These are phyloP conservation scores for Apamea crenata DNA, from an alignment of 2,888 invertebrate species.

Conservation along the genomic window DNA sequence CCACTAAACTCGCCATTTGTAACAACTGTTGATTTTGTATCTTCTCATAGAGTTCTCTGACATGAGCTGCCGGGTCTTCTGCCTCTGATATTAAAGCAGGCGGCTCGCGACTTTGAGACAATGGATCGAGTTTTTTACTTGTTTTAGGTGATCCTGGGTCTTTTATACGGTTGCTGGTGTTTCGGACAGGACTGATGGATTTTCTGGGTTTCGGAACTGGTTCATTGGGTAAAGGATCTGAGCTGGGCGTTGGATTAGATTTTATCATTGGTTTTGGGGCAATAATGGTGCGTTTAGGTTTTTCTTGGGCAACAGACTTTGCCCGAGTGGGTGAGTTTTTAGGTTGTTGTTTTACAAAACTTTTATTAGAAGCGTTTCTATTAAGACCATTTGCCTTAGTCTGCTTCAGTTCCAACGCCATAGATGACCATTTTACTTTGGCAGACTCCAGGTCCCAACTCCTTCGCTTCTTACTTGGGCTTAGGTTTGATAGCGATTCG, in stretches of 20 bases:
- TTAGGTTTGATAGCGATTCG: constrained; percentile 84
- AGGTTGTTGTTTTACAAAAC: constrained; percentile 52
- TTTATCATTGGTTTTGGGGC: constrained; percentile 65
- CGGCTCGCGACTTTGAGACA: constrained; percentile 37
- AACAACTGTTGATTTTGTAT: constrained; percentile 92
- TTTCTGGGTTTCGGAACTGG: constrained; percentile 67
- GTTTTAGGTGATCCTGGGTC: constrained; percentile 60
- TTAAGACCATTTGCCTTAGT: constrained; percentile 63
- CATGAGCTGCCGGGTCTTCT: constrained; percentile 82
- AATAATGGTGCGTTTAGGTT: constrained; percentile 65
- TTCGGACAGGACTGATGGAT: constrained; percentile 71
- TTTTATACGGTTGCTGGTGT: constrained; percentile 67
- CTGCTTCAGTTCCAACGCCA: constrained; percentile 84
- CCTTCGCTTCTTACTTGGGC: constrained; percentile 81
- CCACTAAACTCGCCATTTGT: constrained; percentile 91
- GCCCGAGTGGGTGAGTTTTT: constrained; percentile 69
- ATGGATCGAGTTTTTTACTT: constrained; percentile 28
- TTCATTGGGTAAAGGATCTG: constrained; percentile 64
- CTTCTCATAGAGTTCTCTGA: constrained; percentile 86
- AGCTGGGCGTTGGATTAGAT: constrained; percentile 68
- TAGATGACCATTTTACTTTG: constrained; percentile 88
- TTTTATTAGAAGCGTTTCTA: constrained; percentile 53
- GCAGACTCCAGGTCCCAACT: constrained; percentile 88
- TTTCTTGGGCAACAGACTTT: constrained; percentile 72
- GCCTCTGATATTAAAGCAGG: constrained; percentile 70